phyloP scores from a whole-genome alignment of 2,797 vertebrate genomes.

The Pterois miles region DNA sequence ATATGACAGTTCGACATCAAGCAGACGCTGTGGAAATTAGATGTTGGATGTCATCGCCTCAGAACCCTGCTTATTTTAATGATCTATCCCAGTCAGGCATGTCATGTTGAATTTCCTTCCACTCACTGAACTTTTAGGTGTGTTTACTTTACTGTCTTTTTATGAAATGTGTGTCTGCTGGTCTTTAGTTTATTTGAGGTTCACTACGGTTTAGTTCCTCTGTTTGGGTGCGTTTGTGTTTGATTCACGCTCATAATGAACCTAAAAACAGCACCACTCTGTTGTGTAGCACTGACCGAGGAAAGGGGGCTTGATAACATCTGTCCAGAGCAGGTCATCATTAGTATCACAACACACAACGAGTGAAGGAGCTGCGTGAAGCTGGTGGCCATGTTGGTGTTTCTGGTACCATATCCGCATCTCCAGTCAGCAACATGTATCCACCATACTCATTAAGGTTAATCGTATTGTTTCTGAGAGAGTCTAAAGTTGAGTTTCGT shows the following conservation, averaged over 20 bases:
- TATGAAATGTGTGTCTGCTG: slow-evolving; percentile 20
- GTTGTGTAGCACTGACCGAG: background rate
- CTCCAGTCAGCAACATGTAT: background rate
- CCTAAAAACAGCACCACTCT: background rate
- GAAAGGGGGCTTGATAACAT: background rate
- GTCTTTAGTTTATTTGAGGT: slow-evolving; percentile 35
- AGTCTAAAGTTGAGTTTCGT: background rate
- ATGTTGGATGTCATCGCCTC: slow-evolving; percentile 62
- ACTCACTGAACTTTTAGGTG: slow-evolving; percentile 33
- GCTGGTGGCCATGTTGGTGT: slow-evolving; percentile 1
- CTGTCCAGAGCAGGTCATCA: background rate
- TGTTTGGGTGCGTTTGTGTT: background rate
- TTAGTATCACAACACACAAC: slow-evolving; percentile 3
- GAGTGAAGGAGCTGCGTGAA: slow-evolving; percentile 18
- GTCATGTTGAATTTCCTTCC: slow-evolving; percentile 69
- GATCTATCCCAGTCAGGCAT: slow-evolving; percentile 53
- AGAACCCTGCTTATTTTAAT: slow-evolving; percentile 59
- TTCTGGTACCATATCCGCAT: background rate
- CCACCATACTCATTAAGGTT: background rate
- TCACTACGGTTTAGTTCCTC: slow-evolving; percentile 23
- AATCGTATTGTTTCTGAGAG: background rate
- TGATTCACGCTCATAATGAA: background rate
- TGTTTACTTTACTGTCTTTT: slow-evolving; percentile 44
- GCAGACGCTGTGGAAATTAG: slow-evolving; percentile 70
- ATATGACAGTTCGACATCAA: slow-evolving; percentile 66